Percentiles rank a stretch among this genome's conserved stretches.
phyloP scores from a whole-genome alignment of 2,888 invertebrate genomes.

The Drosophila robusta region DNA sequence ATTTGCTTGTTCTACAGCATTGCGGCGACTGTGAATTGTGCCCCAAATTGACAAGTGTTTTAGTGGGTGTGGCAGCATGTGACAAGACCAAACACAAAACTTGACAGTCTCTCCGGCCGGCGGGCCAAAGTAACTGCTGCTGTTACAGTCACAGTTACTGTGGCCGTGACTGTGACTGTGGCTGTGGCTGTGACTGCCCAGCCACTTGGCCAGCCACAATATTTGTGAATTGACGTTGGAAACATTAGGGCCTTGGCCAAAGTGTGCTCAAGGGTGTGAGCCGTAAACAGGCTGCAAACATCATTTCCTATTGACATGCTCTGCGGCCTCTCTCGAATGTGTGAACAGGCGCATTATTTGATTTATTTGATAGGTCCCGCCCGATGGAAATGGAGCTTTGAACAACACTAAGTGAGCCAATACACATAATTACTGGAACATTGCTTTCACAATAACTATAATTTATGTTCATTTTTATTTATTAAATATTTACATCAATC shows the following conservation, averaged over 20 bases:
- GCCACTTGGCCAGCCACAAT: slow-evolving; percentile 31
- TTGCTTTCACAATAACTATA: too few relatives aligned
- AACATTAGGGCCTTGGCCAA: not conserved
- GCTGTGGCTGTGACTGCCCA: slow-evolving; percentile 1
- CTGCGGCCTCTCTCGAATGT: slow-evolving; percentile 10
- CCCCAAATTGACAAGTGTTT: slow-evolving; percentile 59
- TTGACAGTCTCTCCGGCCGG: slow-evolving; percentile 14
- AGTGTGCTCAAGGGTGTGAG: slow-evolving; percentile 25
- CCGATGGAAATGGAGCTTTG: not conserved
- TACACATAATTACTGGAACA: too few relatives aligned
- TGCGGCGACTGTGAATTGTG: slow-evolving; percentile 51
- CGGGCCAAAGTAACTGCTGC: not conserved
- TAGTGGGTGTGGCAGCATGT: slow-evolving; percentile 35
- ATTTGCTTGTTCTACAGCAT: slow-evolving; percentile 57
- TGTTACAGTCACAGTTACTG: not conserved
- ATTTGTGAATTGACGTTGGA: slow-evolving; percentile 31
- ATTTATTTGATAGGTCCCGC: slow-evolving; percentile 2
- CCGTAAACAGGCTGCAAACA: slow-evolving; percentile 30
- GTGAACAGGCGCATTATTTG: slow-evolving; percentile 2
- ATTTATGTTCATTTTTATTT: too few relatives aligned
- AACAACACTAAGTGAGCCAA: slow-evolving; percentile 9
- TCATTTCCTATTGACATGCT: slow-evolving; percentile 38
- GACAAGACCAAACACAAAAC: slow-evolving; percentile 27
- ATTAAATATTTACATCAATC: too few relatives aligned
- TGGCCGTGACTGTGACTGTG: slow-evolving; percentile 3